Conservation (phyloP, 2,888 invertebrate species). For the Trachelus iudaicus region DNA sequence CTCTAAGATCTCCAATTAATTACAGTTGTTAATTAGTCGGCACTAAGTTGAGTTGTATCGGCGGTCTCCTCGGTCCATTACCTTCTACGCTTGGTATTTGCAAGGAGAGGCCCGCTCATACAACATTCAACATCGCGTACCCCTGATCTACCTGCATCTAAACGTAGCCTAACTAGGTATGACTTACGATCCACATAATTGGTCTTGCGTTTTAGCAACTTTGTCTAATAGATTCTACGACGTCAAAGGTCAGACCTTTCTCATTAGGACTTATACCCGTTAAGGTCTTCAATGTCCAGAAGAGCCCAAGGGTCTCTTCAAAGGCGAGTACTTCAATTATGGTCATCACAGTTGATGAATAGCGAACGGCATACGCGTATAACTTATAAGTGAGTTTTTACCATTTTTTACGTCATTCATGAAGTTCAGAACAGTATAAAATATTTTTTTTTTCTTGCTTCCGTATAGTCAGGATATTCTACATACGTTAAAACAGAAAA, state of each 20-base stretch:
- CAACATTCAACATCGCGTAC: conserved; percentile 18
- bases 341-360: neutral
- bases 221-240: neutral
- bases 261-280: neutral
- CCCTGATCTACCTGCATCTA: neutral
- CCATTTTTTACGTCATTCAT: neutral
- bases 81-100: conserved; percentile 11
- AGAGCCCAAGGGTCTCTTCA: neutral
- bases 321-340: neutral
- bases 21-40: conserved; percentile 39
- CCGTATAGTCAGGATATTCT: neutral
- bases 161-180: conserved; percentile 23
- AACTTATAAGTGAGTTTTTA: neutral
- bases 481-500: conserved; percentile 6
- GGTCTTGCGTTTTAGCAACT: conserved; percentile 11
- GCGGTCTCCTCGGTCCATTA: conserved; percentile 28
- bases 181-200: conserved; percentile 29
- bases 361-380: neutral
- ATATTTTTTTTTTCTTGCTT: neutral
- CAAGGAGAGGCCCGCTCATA: conserved; percentile 9
- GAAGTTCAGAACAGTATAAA: neutral
- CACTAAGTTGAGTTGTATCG: conserved; percentile 38
- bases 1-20: conserved; percentile 38
- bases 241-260: neutral
- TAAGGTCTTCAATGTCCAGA: neutral